Evolutionary conservation across 2,113 vertebrate genomes (phyloP).

Genomic region (Oncorhynchus nerka): DNA sequence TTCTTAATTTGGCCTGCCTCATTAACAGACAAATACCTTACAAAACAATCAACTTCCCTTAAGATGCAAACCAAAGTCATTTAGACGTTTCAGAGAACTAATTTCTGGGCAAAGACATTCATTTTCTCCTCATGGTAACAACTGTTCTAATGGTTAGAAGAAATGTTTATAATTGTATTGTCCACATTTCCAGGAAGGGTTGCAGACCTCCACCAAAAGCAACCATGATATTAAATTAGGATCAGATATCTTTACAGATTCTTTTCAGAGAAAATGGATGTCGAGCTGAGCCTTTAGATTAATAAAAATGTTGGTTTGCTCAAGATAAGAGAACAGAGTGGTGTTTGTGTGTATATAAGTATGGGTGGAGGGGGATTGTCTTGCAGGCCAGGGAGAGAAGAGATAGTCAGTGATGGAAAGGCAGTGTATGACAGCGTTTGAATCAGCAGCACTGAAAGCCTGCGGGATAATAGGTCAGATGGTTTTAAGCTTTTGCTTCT

Average conservation of each 20-base stretch:
- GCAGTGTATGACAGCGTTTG: background rate
- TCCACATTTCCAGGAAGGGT: no score
- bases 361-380: no score
- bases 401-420: background rate
- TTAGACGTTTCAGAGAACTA: background rate
- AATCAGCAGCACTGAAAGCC: background rate
- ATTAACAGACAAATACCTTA: background rate
- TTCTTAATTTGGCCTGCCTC: background rate
- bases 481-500: background rate
- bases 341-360: no score
- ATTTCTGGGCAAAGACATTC: background rate
- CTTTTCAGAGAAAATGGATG: no score
- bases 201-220: no score
- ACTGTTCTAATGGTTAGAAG: background rate
- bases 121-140: background rate
- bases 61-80: background rate
- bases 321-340: no score
- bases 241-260: no score
- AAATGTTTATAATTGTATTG: no score
- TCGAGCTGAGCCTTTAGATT: no score
- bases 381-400: no score
- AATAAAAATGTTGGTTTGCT: no score
- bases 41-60: background rate
- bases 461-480: constrained; percentile 4
- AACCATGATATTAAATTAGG: no score